phyloP scores from a whole-genome alignment of 1,140 invertebrate genomes.

The Zaprionus davidi region DNA sequence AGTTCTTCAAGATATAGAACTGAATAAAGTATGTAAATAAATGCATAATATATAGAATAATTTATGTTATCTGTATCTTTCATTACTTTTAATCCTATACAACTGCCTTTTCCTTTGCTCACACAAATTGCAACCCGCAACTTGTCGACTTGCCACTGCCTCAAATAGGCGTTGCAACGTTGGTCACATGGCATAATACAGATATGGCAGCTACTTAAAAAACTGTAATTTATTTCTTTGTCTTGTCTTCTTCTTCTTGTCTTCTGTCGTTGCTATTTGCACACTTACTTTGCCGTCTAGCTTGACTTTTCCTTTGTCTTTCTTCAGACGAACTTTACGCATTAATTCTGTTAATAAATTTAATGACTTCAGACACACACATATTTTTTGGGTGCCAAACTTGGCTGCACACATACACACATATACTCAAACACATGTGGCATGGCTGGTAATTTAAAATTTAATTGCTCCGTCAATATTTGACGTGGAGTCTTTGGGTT shows the following conservation, averaged over 20 bases:
- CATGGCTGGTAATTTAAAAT: constrained; percentile 72
- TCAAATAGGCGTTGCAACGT: not conserved
- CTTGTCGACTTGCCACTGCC: too few relatives aligned
- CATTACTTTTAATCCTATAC: too few relatives aligned
- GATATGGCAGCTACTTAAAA: constrained; percentile 30
- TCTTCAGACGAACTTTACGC: constrained; percentile 64
- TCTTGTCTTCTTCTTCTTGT: not conserved
- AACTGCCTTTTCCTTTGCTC: too few relatives aligned
- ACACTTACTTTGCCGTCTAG: constrained; percentile 1
- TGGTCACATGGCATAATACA: constrained; percentile 66
- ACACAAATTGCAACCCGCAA: too few relatives aligned
- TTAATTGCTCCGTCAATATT: constrained; percentile 76
- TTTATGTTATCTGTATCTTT: too few relatives aligned
- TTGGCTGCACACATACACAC: constrained; percentile 56
- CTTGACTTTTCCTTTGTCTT: constrained; percentile 38
- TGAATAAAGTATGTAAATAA: too few relatives aligned
- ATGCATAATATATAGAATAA: too few relatives aligned
- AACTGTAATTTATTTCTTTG: constrained; percentile 62
- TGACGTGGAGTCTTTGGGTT: constrained; percentile 35
- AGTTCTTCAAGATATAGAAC: too few relatives aligned
- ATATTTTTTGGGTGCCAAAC: constrained; percentile 41
- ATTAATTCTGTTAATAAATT: constrained; percentile 82
- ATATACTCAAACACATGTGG: constrained; percentile 46
- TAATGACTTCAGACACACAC: constrained; percentile 58
- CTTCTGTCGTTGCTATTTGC: not conserved